Evolutionary conservation across 2,888 invertebrate genomes (phyloP), one percentile per base, ranked within the genome.

Genomic region (Ypsolopha scabrella): DNA sequence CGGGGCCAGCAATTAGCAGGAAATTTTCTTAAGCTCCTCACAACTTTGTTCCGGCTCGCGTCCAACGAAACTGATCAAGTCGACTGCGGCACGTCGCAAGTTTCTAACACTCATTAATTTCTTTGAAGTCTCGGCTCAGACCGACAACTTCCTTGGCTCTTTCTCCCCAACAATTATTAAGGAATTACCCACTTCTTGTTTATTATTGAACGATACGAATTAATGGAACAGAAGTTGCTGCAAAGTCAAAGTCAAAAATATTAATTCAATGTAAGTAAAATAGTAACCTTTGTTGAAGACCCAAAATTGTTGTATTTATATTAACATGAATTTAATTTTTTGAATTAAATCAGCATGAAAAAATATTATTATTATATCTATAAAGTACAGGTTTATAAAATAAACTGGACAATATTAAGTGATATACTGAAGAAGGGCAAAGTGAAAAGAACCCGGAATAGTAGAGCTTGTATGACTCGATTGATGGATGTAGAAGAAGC

Each of bases 21-120:
- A 67, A 80, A 75, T 75, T 79, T 77, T 70, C 75, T 70, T 72
- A 74, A 74, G 76, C 75, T 71, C 68, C 68, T 63, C 59, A 63
- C 60, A 75, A 80, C 68, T 80, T 88, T 80, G 86, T 85, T 87
- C 83, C 82, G 80, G 82, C 77, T 82, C 74, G 64, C 85, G 70
- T 72, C 82, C 86, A 79, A 24, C 24, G 24, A 24, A 86, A 87
- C 86, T 87, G 87, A 85, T 86, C 75, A 73, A 76, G 71, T 71
- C 65, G 70, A 69, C 61, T 66, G 70, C 65, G 70, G 80, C 82
- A 82, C 85, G 85, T 82, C 75, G 70, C 67, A 68, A 82, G 76
- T 83, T 83, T 68, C 75, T 77, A 85, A 83, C 80, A 80, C 79
- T 85, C 85, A 82, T 85, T 85, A 83, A 83, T 83, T 81, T 82